Percentiles rank a stretch among this genome's conserved stretches.
Conservation (phyloP, 2,113 vertebrate species). For the Progne subis region DNA sequence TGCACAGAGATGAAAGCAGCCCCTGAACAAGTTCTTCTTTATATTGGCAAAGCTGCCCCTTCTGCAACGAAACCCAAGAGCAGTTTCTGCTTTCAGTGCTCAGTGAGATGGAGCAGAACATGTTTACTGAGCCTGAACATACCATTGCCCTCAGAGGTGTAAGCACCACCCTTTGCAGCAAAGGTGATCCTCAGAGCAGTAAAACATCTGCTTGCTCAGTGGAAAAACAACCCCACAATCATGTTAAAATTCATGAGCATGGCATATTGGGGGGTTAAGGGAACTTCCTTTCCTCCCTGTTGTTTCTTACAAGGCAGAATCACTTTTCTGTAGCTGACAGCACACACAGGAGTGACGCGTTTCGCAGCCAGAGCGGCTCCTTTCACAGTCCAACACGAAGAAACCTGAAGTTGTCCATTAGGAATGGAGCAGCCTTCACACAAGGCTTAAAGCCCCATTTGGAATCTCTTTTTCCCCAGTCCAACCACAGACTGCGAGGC, state of each 20-base stretch:
- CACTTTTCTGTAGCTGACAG: background rate
- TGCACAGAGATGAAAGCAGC: constrained; percentile 51
- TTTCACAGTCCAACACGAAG: background rate
- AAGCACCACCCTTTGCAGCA: background rate
- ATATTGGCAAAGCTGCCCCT: constrained; percentile 2
- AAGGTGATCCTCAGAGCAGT: constrained; percentile 23
- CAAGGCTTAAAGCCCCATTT: background rate
- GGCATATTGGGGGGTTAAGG: background rate
- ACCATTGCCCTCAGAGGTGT: background rate
- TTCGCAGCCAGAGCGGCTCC: background rate
- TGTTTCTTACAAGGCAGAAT: background rate
- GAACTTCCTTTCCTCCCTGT: background rate
- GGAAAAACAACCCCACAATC: background rate
- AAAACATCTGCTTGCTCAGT: constrained; percentile 15
- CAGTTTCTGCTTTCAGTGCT: constrained; percentile 15
- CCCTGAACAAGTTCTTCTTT: constrained; percentile 39
- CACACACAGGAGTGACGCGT: background rate
- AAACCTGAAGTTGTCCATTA: background rate
- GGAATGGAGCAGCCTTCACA: background rate
- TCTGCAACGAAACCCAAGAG: background rate
- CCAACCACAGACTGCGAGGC: background rate
- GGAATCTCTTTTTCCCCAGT: background rate
- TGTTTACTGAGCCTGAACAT: constrained; percentile 6
- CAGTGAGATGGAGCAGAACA: constrained; percentile 33
- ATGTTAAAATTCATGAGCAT: background rate